These are phyloP conservation scores for Reticulitermes speratus DNA, from an alignment of 1,140 invertebrate genomes.

Conservation along the genomic window DNA sequence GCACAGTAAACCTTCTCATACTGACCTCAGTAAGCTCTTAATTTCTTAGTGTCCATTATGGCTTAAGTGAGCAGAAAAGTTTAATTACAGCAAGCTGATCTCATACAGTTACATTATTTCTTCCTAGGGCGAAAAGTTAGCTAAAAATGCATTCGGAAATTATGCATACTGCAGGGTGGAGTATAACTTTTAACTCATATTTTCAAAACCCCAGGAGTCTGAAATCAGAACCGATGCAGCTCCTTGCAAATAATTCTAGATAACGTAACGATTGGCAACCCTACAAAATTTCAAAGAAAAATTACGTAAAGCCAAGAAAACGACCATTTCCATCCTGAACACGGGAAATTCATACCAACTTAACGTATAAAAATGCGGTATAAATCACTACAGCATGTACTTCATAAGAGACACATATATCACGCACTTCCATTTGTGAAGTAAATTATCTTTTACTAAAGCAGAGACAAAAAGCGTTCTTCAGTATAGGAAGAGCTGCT, in stretches of 20 bases:
- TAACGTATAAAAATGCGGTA: background rate
- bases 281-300: background rate
- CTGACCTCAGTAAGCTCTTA: too few relatives aligned
- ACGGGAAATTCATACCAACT: conserved; percentile 7
- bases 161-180: too few relatives aligned
- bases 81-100: too few relatives aligned
- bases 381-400: background rate
- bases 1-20: too few relatives aligned
- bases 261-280: background rate
- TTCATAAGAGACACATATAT: background rate
- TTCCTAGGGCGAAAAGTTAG: too few relatives aligned
- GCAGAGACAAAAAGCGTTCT: conserved; percentile 6
- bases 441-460: conserved; percentile 18
- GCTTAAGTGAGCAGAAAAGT: too few relatives aligned
- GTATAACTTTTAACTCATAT: too few relatives aligned
- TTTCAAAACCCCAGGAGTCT: too few relatives aligned
- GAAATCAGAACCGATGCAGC: too few relatives aligned
- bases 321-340: background rate
- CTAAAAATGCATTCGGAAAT: too few relatives aligned
- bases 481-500: background rate
- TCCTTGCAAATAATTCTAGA: background rate
- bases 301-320: background rate
- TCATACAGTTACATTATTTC: too few relatives aligned
- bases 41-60: too few relatives aligned
- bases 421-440: background rate